These are phyloP conservation scores for Pimephales promelas DNA, from an alignment of 2,113 vertebrate genomes.

Conservation along the genomic window DNA sequence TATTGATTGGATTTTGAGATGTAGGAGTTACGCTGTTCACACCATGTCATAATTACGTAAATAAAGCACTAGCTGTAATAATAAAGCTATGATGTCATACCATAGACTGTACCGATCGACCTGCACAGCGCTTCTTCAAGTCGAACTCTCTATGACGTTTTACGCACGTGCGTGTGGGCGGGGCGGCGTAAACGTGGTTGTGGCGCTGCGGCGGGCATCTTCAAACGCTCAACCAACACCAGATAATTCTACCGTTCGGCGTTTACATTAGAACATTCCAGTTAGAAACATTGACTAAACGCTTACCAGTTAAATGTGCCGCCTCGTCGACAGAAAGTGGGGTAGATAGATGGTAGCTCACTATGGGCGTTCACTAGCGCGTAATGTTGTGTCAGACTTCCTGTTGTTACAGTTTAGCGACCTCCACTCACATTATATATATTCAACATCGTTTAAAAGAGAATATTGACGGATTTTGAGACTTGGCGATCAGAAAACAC, in stretches of 20 bases:
- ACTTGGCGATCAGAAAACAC: background rate
- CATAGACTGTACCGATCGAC: too few relatives aligned
- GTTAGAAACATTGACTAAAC: background rate
- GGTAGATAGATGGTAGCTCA: background rate
- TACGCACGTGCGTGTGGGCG: background rate
- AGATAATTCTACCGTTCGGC: background rate
- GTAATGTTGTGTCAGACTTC: slow-evolving; percentile 4
- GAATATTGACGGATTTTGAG: background rate
- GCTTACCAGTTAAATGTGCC: background rate
- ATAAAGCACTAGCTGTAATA: too few relatives aligned
- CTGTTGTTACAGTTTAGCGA: background rate
- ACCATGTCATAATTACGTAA: too few relatives aligned
- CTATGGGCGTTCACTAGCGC: background rate
- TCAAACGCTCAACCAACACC: background rate
- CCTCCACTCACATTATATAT: background rate
- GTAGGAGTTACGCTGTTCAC: too few relatives aligned
- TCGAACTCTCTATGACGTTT: too few relatives aligned
- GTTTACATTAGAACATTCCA: background rate
- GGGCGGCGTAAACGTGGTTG: background rate
- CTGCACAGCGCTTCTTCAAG: too few relatives aligned
- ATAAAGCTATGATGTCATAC: too few relatives aligned
- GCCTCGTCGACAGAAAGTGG: background rate
- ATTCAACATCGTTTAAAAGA: background rate
- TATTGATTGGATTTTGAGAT: background rate
- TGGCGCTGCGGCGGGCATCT: slow-evolving; percentile 32